Evolutionary conservation across 1,140 invertebrate species (phyloP).

Genomic region (Drosophila orosa): DNA sequence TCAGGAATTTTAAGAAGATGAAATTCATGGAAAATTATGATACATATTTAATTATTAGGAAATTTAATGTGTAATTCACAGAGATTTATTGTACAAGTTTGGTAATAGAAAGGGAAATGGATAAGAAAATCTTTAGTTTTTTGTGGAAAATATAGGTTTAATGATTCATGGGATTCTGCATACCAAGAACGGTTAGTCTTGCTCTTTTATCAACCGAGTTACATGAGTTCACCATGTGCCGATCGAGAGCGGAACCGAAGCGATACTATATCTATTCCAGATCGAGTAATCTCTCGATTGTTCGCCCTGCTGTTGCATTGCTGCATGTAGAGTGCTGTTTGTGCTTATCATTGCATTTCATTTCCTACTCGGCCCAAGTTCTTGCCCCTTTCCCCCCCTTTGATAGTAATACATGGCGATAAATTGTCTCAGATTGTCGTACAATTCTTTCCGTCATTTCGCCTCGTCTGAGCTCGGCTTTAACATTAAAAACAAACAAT

Average conservation of each 20-base stretch:
- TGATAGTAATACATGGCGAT: constrained; percentile 40
- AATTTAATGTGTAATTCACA: not conserved
- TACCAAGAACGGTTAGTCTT: not conserved
- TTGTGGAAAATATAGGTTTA: not conserved
- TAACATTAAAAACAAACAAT: constrained; percentile 69
- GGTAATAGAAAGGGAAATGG: no score
- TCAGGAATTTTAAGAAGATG: not conserved
- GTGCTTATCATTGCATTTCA: constrained; percentile 77
- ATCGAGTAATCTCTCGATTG: constrained; percentile 31
- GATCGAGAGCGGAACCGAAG: constrained; percentile 34
- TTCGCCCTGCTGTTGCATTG: constrained; percentile 46
- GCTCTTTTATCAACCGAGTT: not conserved
- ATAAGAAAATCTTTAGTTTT: not conserved
- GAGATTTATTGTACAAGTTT: not conserved
- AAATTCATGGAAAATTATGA: not conserved
- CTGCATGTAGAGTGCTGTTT: constrained; percentile 65
- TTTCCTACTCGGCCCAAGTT: constrained; percentile 58
- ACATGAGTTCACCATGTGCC: constrained; percentile 1
- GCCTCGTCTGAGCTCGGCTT: constrained; percentile 53
- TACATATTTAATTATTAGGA: not conserved
- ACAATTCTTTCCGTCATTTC: constrained; percentile 43
- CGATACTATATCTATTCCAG: constrained; percentile 12
- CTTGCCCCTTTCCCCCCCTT: constrained; percentile 14
- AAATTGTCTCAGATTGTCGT: constrained; percentile 52
- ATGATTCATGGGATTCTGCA: constrained; percentile 3